Evolutionary conservation across 1,140 invertebrate genomes (phyloP), one percentile per base, ranked within the genome.

Genomic region (Papilio glaucus): DNA sequence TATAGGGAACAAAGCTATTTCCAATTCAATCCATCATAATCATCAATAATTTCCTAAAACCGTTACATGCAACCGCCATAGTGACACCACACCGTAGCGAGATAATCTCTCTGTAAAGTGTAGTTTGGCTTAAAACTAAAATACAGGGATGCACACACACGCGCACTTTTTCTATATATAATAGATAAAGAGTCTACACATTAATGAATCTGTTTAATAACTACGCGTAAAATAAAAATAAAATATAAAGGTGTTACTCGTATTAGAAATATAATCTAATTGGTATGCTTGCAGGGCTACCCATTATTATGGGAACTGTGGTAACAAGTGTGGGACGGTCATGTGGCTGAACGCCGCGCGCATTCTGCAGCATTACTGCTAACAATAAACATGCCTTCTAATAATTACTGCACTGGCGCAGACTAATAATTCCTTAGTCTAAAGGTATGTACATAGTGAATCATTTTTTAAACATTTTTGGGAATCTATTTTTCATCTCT

Each of bases 301-400:
- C 6, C 12, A 24, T 26, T 24, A 53, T 69, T 69, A 69, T 69
- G 26, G 42, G 67, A 69, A 69, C 18, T 53, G 29, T n/a, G 13
- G 67, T 53, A 42, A 69, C 26, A 69, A 69, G 67, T 69, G 67
- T 69, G 67, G 67, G 67, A 69, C 67, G 8, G 41, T 24, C 26
- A 10, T 29, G 26, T 53, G 2, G 5, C n/a, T 21, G 13, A 45
- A 38, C 42, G 42, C 29, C 15, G 42, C 26, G 13, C 15, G 29
- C 67, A 53, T 69, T 69, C 67, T 53, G 67, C 24, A 69, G 26
- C 12, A 8, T 8, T 18, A 49, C 67, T 33, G 39, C 4, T 62
- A 10, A 41, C 45, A 33, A 69, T 69, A 69, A 69, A 69, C 29
- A 53, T 69, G 67, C 21, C 67, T 49, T 69, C 67, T 65, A 21